These are phyloP conservation scores for Tinea pellionella DNA, from an alignment of 2,888 invertebrate genomes.

Conservation along the genomic window DNA sequence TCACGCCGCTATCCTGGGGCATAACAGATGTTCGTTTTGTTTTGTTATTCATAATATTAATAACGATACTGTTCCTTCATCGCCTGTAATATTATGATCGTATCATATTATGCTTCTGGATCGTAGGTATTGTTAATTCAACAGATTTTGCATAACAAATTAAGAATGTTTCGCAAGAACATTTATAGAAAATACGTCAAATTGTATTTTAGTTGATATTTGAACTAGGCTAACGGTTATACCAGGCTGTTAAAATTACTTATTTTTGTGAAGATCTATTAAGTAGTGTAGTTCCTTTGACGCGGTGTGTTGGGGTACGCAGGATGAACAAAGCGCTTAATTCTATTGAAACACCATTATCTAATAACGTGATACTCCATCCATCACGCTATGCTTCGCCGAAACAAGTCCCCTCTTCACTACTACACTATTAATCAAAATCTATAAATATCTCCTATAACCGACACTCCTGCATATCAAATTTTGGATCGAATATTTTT, in stretches of 20 bases:
- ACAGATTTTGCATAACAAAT: background rate
- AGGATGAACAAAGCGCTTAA: conserved; percentile 60
- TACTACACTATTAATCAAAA: conserved; percentile 63
- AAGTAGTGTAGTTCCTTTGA: conserved; percentile 2
- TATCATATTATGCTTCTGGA: background rate
- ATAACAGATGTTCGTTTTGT: conserved; percentile 15
- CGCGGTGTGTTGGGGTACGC: conserved; percentile 22
- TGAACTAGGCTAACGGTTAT: background rate
- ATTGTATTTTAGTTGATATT: background rate
- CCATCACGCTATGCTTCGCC: conserved; percentile 37
- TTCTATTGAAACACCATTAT: conserved; percentile 66
- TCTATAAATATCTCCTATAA: conserved; percentile 40
- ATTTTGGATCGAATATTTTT: conserved; percentile 27
- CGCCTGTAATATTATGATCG: background rate
- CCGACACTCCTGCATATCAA: conserved; percentile 52
- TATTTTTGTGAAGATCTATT: background rate
- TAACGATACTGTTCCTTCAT: conserved; percentile 1
- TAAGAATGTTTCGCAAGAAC: too few relatives aligned
- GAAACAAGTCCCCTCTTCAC: conserved; percentile 47
- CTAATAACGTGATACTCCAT: conserved; percentile 57
- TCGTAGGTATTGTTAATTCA: background rate
- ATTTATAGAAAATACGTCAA: too few relatives aligned
- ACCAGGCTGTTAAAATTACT: background rate
- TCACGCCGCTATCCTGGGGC: conserved; percentile 13
- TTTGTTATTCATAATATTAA: conserved; percentile 8